Conservation (phyloP, 2,113 vertebrate genomes). For the zebrafish (Danio rerio) region GRCz12tu NC_133183.1:17413001-17413500, state of each 20-base stretch:
- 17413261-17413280: slow-evolving; percentile 79
- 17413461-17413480: slow-evolving; percentile 56
- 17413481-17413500: slow-evolving; percentile 16
- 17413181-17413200: slow-evolving; percentile 55
- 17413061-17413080: slow-evolving; percentile 3
- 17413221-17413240: slow-evolving; percentile 79
- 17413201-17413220: slow-evolving; percentile 71
- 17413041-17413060: slow-evolving; percentile 5
- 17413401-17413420: slow-evolving; percentile 68
- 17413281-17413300: slow-evolving; percentile 77
- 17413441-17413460: slow-evolving; percentile 66
- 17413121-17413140: slow-evolving; percentile 62
- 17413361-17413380: slow-evolving; percentile 67
- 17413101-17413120: slow-evolving; percentile 63
- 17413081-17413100: slow-evolving; percentile 41
- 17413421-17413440: slow-evolving; percentile 59
- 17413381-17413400: slow-evolving; percentile 77
- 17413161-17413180: slow-evolving; percentile 68
- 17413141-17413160: slow-evolving; percentile 65
- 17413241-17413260: slow-evolving; percentile 72
- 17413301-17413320: slow-evolving; percentile 57
- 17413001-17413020: neutral
- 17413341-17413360: slow-evolving; percentile 66
- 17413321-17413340: slow-evolving; percentile 54
- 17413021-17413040: neutral